Percentiles rank a stretch among this genome's conserved stretches.
These are phyloP conservation scores for Lepidurus packardi DNA, from an alignment of 1,140 invertebrate genomes.

Conservation along the genomic window DNA sequence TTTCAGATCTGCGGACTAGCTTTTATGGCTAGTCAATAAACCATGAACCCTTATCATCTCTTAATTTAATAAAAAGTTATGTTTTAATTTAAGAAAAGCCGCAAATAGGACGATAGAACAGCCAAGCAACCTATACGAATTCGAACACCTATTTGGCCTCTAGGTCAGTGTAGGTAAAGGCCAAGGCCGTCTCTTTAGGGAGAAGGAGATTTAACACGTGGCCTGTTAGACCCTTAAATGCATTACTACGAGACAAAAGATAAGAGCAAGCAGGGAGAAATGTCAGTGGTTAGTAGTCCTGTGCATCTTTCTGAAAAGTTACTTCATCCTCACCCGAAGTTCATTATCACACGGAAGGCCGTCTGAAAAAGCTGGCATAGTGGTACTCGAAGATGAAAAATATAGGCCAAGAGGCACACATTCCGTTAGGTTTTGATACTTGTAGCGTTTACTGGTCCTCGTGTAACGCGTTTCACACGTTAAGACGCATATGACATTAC, in stretches of 20 bases:
- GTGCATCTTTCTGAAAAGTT: background rate
- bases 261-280: background rate
- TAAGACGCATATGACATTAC: background rate
- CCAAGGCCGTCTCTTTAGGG: background rate
- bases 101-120: background rate
- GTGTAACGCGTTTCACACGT: background rate
- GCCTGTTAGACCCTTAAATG: background rate
- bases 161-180: constrained; percentile 15
- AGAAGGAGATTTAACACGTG: background rate
- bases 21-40: too few species aligned
- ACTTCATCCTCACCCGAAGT: background rate
- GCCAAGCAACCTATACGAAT: background rate
- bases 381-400: background rate
- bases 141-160: background rate
- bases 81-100: too few species aligned
- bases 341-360: background rate
- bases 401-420: constrained; percentile 17
- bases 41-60: too few species aligned
- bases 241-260: background rate
- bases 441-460: background rate
- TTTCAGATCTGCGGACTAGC: too few species aligned
- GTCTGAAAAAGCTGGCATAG: background rate
- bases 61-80: too few species aligned
- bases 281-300: background rate
- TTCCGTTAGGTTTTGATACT: background rate